Base-by-base conservation (phyloP, 2,797 vertebrate genomes). In the Lepus townsendii region DNA sequence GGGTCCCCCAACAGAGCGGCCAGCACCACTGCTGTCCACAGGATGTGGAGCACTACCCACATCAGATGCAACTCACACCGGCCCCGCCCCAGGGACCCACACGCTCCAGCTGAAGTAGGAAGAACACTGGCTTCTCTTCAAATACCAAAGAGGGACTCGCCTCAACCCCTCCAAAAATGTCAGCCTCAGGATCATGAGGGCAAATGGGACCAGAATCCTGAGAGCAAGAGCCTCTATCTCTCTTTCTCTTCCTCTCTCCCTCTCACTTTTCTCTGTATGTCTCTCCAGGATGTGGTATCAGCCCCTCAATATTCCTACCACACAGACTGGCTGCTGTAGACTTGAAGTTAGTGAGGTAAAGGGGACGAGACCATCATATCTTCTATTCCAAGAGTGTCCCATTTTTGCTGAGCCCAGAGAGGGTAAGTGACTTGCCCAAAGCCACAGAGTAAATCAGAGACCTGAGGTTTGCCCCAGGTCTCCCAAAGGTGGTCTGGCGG, bases 41-140 rank as follows among this genome's bases (percentile, higher is more conserved):
- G 30, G 32, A 20, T 26, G 24, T 5, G 0, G 0, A 0, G 32
- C 30, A 6, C 35, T 4, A 0, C 8, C 68, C 54, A 78, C 72
- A n/a, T 73, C 22, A 76, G 88, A 72, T 0, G 3, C 27, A 35
- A 12, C 57, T 66, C 62, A 4, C 13, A 12, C 69, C 10, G 14
- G 19, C 20, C 30, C 35, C 16, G 3, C 3, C 10, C 62, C 19
- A 42, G 42, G 13, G 10, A 65, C 52, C 54, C 38, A 7, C 17
- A n/a, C 50, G 13, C 27, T 82, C 84, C 42, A 68, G 24, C 30
- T 20, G 8, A 80, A 93, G 20, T 32, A 69, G 27, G 30, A 52
- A 60, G 38, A 73, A 77, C 62, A 16, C n/a, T 20, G 8, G 1
- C n/a, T 77, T 63, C 32, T 83, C 24, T 63, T 63, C 24, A 80